Evolutionary conservation across 2,113 vertebrate genomes (phyloP).

Genomic region (Eurystomus gularis): DNA sequence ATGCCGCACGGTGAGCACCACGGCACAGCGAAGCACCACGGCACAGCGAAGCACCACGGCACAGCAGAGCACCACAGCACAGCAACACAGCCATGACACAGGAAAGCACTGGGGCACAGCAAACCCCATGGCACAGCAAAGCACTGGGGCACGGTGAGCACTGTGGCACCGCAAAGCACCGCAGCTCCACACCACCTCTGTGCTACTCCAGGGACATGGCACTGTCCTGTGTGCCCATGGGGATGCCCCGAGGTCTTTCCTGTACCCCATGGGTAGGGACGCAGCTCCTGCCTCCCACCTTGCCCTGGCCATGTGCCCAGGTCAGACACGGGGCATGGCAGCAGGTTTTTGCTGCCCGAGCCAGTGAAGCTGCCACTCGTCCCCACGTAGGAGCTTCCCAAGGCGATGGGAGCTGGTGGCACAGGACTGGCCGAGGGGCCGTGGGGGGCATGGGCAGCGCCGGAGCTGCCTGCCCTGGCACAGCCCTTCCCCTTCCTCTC

Average conservation of each 20-base stretch:
- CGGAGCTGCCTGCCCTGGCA: background rate
- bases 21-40: background rate
- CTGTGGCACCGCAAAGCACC: background rate
- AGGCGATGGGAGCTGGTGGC: background rate
- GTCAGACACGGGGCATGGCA: accelerated
- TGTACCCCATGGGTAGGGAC: accelerated
- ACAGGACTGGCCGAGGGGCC: accelerated
- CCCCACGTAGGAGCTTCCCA: accelerated
- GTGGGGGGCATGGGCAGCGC: background rate
- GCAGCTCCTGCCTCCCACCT: background rate
- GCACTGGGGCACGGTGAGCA: no score
- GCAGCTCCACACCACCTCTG: background rate
- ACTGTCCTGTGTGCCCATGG: background rate
- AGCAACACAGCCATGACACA: no score
- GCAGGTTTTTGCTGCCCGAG: accelerated
- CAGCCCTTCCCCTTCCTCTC: background rate
- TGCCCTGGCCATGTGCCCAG: accelerated
- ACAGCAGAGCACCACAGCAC: no score
- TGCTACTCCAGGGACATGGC: background rate
- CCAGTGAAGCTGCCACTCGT: background rate
- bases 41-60: background rate
- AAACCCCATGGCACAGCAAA: no score
- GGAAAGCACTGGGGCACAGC: no score
- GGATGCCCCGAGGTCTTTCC: background rate
- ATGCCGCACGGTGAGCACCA: background rate